A percentile compares a stretch with the other conserved stretches of the same genome.
phyloP scores from a whole-genome alignment of 1,140 invertebrate species.

The Drosophila pallidifrons region DNA sequence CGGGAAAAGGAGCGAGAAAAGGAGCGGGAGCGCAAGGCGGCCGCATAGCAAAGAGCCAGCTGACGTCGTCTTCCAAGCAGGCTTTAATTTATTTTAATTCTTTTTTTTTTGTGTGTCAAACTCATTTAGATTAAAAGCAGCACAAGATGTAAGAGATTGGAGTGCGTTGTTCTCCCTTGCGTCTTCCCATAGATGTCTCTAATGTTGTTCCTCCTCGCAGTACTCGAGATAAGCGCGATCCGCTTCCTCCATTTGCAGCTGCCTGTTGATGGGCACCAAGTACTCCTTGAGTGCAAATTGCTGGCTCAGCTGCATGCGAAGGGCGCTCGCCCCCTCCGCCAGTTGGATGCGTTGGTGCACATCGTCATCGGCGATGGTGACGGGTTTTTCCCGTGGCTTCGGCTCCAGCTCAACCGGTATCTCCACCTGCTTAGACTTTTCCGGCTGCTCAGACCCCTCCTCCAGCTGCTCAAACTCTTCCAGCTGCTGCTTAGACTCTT shows the following conservation, averaged over 20 bases:
- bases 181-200: background rate
- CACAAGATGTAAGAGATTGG: background rate
- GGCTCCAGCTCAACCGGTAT: too few relatives aligned
- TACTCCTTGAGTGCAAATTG: conserved; percentile 2
- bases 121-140: background rate
- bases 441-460: too few relatives aligned
- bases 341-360: conserved; percentile 4
- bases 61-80: background rate
- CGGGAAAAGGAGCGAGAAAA: too few relatives aligned
- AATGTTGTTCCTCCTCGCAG: background rate
- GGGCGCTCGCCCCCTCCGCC: conserved; percentile 11
- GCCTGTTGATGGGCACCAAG: conserved; percentile 18
- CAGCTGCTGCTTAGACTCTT: too few relatives aligned
- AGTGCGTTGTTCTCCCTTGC: background rate
- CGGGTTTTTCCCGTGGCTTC: background rate
- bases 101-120: too few relatives aligned
- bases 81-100: background rate
- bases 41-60: conserved; percentile 16
- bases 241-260: conserved; percentile 18
- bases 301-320: conserved; percentile 13
- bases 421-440: too few relatives aligned
- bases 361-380: background rate
- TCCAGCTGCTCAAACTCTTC: too few relatives aligned
- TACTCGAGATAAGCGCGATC: conserved; percentile 14
- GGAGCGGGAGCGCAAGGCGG: conserved; percentile 46